Evolutionary conservation across 2,888 invertebrate genomes (phyloP), one percentile per base, ranked within the genome.

Genomic region (Hirtodrosophila confusa): DNA sequence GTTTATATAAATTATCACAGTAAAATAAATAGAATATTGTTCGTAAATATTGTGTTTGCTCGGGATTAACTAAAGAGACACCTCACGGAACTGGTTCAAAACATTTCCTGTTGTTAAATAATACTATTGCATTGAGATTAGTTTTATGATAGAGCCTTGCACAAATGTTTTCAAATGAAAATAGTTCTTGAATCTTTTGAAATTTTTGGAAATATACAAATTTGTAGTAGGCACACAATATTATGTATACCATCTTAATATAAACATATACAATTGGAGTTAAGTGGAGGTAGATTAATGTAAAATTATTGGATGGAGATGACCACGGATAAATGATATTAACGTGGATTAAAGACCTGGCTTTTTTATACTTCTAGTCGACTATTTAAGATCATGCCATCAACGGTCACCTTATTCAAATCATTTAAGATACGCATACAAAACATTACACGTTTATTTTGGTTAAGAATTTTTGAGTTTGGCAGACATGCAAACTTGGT

Each of bases 1-100:
- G 50, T 63, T 71, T 54, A 73, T 71, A 76, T 66, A 83, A 83
- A 88, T 89, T 88, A 88, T 88, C 88, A 88, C 88, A 88, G 88
- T 88, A 88, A 88, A 80, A 86, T 88, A 88, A 89, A 80, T 80
- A 86, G 51, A 88, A 80, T 71, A 69, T 67, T 66, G 41, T 50
- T 74, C 55, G 58, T 75, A 27, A 41, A 64, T 54, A 64, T 74
- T 74, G 58, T 60, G 31, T 68, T 17, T 54, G 43, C 39, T 65
- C 37, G 36, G 66, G 37, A 41, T 41, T 45, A 62, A 74, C 66
- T 71, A 48, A 76, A 57, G 47, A 57, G 39, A 71, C 56, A 45
- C 37, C 44, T 61, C n/a, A 35, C n/a, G 23, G 29, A 27, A 45
- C 45, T 36, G 29, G 11, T 54, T 53, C 17, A 12, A 50, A 44